Base-by-base conservation (phyloP, 2,888 invertebrate genomes). In the Nomada lathburiana region DNA sequence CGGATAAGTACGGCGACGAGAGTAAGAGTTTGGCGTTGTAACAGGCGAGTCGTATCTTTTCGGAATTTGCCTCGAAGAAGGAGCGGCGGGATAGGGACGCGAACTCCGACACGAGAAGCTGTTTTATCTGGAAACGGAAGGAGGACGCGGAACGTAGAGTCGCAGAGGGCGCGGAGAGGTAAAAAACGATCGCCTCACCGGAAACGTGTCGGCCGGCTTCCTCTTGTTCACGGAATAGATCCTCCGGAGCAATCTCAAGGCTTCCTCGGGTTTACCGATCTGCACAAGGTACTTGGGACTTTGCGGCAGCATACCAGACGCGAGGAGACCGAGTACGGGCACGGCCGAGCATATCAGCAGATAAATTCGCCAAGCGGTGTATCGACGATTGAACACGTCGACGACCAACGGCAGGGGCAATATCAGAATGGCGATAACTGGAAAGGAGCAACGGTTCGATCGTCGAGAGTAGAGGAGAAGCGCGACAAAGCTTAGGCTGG, bases 221-320 rank as follows among this genome's bases (percentile, higher is more conserved):
- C 96, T 95, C 0, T 95, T 96, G 90, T 98, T 98, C 83, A 96
- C 92, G 0, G 94, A 90, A 92, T 97, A 97, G 70, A 98, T 96
- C 83, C 92, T 95, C 76, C 94, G 94, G 83, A 97, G 95, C 0
- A 97, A 95, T 13, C 93, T 91, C 87, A 97, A 91, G 0, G 97
- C 97, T 89, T 96, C 95, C 13, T 95, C 95, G 72, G 95, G 95
- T 82, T 95, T 94, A 1, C 97, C 96, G 53, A 95, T 94, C 3
- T 96, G 95, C 95, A 97, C 95, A 13, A 97, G 94, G 92, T 96
- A 97, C 93, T 97, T 97, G 9, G 97, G 97, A 90, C 97, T 97
- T 92, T 97, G 97, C 0, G 97, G 97, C 77, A 97, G 92, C 81
- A 95, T 94, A 85, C 96, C 94, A 83, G 96, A 94, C 0, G 95